Percentiles rank a stretch among this genome's conserved stretches.
Conservation (phyloP, 2,113 vertebrate genomes). For the Thinocorus orbignyianus region DNA sequence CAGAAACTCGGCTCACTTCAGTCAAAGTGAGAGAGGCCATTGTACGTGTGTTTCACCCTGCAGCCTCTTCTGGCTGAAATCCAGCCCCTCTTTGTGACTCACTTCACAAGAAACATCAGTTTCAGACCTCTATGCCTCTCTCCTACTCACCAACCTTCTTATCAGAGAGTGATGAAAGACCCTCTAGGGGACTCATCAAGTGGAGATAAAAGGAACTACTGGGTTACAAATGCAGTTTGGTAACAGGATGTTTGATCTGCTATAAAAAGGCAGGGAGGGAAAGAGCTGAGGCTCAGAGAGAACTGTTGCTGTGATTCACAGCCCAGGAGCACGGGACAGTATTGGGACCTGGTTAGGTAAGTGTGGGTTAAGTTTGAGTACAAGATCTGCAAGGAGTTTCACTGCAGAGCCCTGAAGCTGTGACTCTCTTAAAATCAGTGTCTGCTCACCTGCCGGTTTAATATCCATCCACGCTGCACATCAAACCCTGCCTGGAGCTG, state of each 20-base stretch:
- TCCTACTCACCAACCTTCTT: background rate
- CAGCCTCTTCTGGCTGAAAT: background rate
- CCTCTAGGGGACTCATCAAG: background rate
- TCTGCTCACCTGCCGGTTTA: background rate
- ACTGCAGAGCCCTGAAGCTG: background rate
- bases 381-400: background rate
- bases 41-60: background rate
- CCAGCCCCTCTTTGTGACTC: background rate
- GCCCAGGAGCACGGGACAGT: background rate
- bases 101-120: background rate
- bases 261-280: background rate
- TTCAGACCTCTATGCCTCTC: background rate
- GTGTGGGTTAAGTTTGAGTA: background rate
- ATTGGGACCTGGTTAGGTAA: background rate
- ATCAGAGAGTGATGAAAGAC: background rate
- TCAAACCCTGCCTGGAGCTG: rapidly evolving
- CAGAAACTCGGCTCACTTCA: rapidly evolving
- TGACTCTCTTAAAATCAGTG: background rate
- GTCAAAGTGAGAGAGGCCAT: background rate
- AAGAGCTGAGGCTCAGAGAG: background rate
- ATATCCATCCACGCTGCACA: background rate
- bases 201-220: background rate
- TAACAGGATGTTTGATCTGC: background rate
- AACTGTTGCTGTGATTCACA: background rate
- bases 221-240: background rate